Evolutionary conservation across 2,113 vertebrate genomes (phyloP).

Genomic region (Piaya cayana): DNA sequence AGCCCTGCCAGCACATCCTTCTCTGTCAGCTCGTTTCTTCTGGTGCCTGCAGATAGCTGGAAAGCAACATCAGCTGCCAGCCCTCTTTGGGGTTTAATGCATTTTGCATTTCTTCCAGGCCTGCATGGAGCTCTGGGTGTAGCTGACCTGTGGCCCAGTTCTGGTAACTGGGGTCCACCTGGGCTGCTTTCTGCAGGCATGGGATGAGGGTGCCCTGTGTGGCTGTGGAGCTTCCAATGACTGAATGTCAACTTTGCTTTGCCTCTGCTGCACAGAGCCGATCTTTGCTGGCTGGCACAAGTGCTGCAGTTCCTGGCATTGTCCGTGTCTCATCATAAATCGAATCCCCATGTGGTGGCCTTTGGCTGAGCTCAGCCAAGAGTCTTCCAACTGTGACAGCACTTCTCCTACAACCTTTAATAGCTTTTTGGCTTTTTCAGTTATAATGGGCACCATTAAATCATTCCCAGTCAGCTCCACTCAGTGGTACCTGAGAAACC

Average conservation of each 20-base stretch:
- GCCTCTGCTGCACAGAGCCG: background rate
- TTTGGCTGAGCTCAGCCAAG: background rate
- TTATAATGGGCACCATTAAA: background rate
- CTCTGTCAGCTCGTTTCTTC: constrained; percentile 22
- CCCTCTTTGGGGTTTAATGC: background rate
- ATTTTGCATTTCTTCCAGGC: background rate
- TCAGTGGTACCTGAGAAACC: background rate
- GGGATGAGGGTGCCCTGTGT: background rate
- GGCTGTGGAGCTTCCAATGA: background rate
- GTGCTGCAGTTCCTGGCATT: background rate
- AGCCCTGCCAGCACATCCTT: background rate
- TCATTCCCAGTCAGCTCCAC: background rate
- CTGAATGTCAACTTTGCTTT: background rate
- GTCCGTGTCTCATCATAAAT: background rate
- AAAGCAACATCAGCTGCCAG: background rate
- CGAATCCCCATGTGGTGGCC: background rate
- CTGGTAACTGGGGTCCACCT: background rate
- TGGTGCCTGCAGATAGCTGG: constrained; percentile 39
- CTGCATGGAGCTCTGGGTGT: background rate
- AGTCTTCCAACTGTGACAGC: background rate
- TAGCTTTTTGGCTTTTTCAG: background rate
- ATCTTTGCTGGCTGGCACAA: background rate
- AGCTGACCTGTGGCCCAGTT: background rate
- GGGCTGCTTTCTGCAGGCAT: background rate
- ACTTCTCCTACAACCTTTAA: background rate